Conservation (phyloP, 1,140 invertebrate species). For the Nylanderia fulva region DNA sequence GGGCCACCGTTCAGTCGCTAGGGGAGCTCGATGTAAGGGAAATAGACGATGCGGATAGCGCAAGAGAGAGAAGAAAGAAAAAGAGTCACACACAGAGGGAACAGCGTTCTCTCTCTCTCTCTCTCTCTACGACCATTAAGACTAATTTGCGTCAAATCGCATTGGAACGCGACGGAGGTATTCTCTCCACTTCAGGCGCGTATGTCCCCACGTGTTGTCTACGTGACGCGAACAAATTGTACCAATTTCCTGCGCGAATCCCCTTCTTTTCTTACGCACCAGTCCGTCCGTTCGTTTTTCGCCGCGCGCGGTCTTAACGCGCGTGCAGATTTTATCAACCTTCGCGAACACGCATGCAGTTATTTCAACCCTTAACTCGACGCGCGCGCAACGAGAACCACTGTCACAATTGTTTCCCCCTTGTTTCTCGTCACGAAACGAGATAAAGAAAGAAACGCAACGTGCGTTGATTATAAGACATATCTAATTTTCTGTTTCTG, state of each 20-base stretch:
- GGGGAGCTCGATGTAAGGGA: constrained; percentile 29
- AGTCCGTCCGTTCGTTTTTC: constrained; percentile 3
- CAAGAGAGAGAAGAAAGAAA: constrained; percentile 35
- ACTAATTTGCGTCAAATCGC: constrained; percentile 83
- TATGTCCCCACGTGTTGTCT: constrained; percentile 73
- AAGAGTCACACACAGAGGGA: constrained; percentile 52
- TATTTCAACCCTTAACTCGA: constrained; percentile 21
- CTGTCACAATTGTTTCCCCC: not conserved
- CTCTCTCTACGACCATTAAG: constrained; percentile 79
- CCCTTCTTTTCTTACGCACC: constrained; percentile 43
- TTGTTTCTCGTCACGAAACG: constrained; percentile 6
- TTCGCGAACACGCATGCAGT: constrained; percentile 26
- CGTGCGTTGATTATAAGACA: not conserved
- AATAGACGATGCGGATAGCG: constrained; percentile 38
- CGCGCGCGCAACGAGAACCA: constrained; percentile 7
- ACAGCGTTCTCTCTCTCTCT: constrained; percentile 51
- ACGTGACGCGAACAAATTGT: constrained; percentile 74
- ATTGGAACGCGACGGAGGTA: constrained; percentile 70
- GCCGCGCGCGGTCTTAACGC: constrained; percentile 21
- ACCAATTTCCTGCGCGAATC: constrained; percentile 63
- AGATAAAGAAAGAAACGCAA: constrained; percentile 12
- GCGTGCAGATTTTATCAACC: constrained; percentile 46
- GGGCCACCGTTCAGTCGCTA: constrained; percentile 34
- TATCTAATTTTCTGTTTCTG: no score
- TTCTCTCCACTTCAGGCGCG: constrained; percentile 69